These are phyloP conservation scores for Paguma larvata DNA, from an alignment of 2,797 vertebrate genomes.

Conservation along the genomic window DNA sequence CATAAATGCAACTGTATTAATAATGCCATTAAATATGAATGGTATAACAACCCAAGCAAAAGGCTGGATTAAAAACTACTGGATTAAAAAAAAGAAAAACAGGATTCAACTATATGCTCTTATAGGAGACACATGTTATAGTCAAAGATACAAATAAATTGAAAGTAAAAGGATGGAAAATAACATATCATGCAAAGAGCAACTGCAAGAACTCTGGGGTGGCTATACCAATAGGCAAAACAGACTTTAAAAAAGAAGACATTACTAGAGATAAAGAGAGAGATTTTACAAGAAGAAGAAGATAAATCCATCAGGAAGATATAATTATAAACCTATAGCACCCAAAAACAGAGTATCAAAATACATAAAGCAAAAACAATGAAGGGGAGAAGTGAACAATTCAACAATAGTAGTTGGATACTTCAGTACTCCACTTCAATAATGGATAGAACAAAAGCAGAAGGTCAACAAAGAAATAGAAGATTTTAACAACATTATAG, in stretches of 20 bases:
- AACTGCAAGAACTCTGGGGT: not conserved
- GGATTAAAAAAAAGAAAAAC: not conserved
- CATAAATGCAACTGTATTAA: not conserved
- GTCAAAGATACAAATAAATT: constrained; percentile 17
- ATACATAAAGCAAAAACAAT: constrained; percentile 10
- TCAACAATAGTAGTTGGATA: not conserved
- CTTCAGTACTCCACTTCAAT: not conserved
- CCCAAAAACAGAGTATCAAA: not conserved
- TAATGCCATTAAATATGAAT: constrained; percentile 33
- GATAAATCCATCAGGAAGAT: not conserved
- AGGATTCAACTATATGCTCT: not conserved
- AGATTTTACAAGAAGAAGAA: constrained; percentile 7
- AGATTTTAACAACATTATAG: not conserved
- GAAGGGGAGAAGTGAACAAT: not conserved
- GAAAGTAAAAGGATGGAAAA: constrained; percentile 11
- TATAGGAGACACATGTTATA: not conserved
- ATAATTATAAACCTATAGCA: not conserved
- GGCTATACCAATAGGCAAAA: not conserved
- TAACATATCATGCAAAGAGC: not conserved
- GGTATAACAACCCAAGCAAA: not conserved
- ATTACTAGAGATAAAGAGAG: not conserved
- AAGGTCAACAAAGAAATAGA: not conserved
- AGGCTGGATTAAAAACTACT: not conserved
- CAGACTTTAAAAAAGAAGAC: not conserved
- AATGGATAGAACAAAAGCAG: not conserved